phyloP scores from a whole-genome alignment of 2,113 vertebrate genomes.

The Delphinus delphis region DNA sequence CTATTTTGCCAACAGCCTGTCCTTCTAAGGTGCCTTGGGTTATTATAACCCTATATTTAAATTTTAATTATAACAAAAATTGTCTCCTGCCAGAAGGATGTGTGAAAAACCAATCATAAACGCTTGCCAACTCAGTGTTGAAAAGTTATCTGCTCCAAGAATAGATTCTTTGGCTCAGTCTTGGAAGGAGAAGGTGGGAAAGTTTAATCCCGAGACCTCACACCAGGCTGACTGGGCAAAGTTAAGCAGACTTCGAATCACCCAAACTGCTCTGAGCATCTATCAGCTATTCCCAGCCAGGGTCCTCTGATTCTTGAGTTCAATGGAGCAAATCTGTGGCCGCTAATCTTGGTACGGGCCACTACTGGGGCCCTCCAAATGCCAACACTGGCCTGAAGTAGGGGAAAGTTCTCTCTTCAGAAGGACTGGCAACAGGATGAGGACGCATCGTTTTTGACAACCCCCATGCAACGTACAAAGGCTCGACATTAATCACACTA shows the following conservation, averaged over 20 bases:
- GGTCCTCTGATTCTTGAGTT: neutral
- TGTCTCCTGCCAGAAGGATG: constrained; percentile 7
- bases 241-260: neutral
- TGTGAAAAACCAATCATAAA: constrained; percentile 37
- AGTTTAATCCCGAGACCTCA: neutral
- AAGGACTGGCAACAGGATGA: neutral
- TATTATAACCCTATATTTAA: neutral
- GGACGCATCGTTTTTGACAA: neutral
- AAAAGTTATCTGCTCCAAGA: constrained; percentile 27
- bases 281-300: neutral
- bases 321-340: neutral
- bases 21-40: neutral
- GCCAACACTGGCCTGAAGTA: neutral
- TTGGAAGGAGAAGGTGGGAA: neutral
- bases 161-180: neutral
- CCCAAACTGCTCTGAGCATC: neutral
- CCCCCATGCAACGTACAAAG: neutral
- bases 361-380: neutral
- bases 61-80: constrained; percentile 44
- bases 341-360: neutral
- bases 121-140: neutral
- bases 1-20: neutral
- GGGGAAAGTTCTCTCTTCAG: neutral
- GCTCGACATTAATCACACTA: neutral
- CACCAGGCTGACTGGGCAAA: neutral